These are phyloP conservation scores for Hylyphantes graminicola DNA, from an alignment of 1,140 invertebrate genomes.

Conservation along the genomic window DNA sequence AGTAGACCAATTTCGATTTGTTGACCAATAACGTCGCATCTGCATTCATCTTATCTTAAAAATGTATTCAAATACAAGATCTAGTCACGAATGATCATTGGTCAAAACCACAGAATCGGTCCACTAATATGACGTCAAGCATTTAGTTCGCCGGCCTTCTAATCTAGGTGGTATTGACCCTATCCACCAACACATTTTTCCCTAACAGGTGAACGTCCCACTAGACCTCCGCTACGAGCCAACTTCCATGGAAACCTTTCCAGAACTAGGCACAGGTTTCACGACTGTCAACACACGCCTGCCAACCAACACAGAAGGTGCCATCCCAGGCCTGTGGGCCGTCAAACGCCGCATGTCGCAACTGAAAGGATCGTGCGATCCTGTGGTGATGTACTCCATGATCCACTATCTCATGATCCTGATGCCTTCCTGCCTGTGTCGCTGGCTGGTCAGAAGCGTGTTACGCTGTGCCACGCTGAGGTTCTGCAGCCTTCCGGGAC, in stretches of 20 bases:
- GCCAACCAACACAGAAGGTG: conserved; percentile 72
- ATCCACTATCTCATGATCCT: conserved; percentile 68
- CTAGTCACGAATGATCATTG: too few relatives aligned
- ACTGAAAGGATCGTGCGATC: conserved; percentile 71
- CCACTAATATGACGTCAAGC: too few relatives aligned
- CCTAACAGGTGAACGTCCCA: conserved; percentile 68
- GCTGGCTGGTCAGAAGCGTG: conserved; percentile 63
- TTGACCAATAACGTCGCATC: too few relatives aligned
- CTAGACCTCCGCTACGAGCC: conserved; percentile 69
- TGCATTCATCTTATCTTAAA: too few relatives aligned
- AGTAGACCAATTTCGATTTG: too few relatives aligned
- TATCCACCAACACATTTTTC: too few relatives aligned
- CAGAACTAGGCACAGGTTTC: conserved; percentile 69
- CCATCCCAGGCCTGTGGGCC: conserved; percentile 74
- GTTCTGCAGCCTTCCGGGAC: conserved; percentile 71
- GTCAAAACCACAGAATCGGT: too few relatives aligned
- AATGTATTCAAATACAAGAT: too few relatives aligned
- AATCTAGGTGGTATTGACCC: too few relatives aligned
- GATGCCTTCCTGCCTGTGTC: conserved; percentile 64
- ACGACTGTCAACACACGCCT: conserved; percentile 68
- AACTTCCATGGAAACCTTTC: conserved; percentile 64
- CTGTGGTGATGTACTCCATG: conserved; percentile 71
- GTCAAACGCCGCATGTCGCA: conserved; percentile 71
- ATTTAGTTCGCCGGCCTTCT: too few relatives aligned
- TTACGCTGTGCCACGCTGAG: conserved; percentile 66